These are phyloP conservation scores for Ellobius talpinus DNA, from an alignment of 2,113 vertebrate genomes.

Conservation along the genomic window DNA sequence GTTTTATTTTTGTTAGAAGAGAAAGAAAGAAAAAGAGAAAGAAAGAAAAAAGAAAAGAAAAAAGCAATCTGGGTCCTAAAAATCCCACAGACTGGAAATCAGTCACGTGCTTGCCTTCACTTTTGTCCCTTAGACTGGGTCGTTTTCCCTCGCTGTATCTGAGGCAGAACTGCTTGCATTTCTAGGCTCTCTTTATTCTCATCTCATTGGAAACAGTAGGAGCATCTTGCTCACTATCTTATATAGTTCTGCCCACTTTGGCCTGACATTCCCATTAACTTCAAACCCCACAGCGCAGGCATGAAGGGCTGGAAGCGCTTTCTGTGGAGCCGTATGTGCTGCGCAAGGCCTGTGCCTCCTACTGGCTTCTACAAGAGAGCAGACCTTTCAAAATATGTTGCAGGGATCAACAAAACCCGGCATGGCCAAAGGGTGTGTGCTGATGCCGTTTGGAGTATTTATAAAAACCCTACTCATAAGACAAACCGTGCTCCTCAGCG, in stretches of 20 bases:
- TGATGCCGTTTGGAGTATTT: slow-evolving; percentile 60
- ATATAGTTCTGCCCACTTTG: slow-evolving; percentile 46
- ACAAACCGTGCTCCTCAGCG: slow-evolving; percentile 46
- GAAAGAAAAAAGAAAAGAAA: background rate
- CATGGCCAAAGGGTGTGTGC: slow-evolving; percentile 3
- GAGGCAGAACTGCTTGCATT: slow-evolving; percentile 37
- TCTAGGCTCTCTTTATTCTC: background rate
- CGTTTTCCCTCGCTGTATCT: background rate
- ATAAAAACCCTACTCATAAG: slow-evolving; percentile 32
- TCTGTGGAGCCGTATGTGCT: slow-evolving; percentile 52
- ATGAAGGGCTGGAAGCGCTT: slow-evolving; percentile 65
- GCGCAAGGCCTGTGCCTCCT: slow-evolving; percentile 47
- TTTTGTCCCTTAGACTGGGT: background rate
- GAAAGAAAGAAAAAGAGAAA: background rate
- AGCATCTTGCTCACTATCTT: slow-evolving; percentile 27
- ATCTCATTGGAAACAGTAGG: slow-evolving; percentile 41
- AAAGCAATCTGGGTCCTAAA: slow-evolving; percentile 29
- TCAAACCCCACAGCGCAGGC: slow-evolving; percentile 13
- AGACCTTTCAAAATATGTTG: slow-evolving; percentile 69
- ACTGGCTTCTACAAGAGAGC: slow-evolving; percentile 42
- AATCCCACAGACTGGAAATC: background rate
- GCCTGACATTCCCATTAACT: slow-evolving; percentile 63
- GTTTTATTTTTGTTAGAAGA: background rate
- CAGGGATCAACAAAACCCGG: slow-evolving; percentile 68
- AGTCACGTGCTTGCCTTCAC: background rate